phyloP scores from a whole-genome alignment of 2,797 vertebrate species.

The Hipposideros larvatus region DNA sequence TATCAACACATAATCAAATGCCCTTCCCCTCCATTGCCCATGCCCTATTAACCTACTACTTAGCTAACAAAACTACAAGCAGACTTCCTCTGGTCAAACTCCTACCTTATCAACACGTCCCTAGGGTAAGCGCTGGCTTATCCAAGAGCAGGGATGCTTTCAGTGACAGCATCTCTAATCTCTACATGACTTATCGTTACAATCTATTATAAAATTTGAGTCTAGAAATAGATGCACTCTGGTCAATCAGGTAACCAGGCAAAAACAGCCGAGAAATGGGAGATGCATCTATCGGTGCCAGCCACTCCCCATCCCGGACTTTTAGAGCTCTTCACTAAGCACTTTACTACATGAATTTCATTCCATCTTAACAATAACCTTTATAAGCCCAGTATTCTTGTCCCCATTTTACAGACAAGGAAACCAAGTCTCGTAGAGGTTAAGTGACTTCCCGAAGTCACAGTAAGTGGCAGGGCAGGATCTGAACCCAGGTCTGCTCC shows the following conservation, averaged over 20 bases:
- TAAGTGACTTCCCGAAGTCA: background rate
- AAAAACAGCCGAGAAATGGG: background rate
- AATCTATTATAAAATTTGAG: background rate
- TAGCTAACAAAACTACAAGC: background rate
- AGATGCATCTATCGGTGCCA: background rate
- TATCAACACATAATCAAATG: background rate
- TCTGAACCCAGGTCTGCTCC: background rate
- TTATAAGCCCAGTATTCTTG: background rate
- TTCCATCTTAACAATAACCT: background rate
- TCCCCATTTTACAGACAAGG: background rate
- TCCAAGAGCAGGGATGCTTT: background rate
- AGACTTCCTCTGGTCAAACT: background rate
- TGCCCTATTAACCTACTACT: background rate
- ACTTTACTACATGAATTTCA: background rate
- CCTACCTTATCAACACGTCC: background rate
- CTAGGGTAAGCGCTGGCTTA: background rate
- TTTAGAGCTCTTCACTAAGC: background rate
- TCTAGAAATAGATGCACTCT: background rate
- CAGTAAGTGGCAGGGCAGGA: background rate
- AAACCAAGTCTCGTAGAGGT: background rate
- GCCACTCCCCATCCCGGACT: no score
- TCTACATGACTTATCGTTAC: background rate
- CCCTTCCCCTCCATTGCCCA: background rate
- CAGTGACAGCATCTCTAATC: background rate
- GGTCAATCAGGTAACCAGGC: background rate